Evolutionary conservation across 2,797 vertebrate species (phyloP), one percentile per base, ranked within the genome.

Genomic region (Anguilla obscura): DNA sequence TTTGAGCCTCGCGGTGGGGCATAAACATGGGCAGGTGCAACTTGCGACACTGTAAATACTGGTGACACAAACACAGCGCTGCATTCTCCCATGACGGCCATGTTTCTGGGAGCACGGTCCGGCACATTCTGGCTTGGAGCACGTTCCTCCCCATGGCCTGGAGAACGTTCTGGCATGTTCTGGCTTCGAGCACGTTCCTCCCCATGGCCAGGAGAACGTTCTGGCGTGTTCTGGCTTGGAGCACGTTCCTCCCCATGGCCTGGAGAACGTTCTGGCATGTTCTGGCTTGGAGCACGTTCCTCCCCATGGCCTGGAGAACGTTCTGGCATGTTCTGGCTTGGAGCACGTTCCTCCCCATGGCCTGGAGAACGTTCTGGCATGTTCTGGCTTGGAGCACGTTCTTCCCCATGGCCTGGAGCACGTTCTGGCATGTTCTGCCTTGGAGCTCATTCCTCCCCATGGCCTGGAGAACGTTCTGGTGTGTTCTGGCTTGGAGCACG

Each of bases 1-100:
- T 30, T 30, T 24, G 10, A 33, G 82, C 90, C 92, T 89, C 88
- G 88, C 85, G 24, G 24, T 82, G 86, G 69, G 90, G 91, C 82
- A 56, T 90, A 90, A 85, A 90, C 86, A 90, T 87, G 90, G 92
- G 90, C 92, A 87, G 92, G 87, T 92, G 89, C 84, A 88, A 86
- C 48, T n/a, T 24, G 80, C 80, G 45, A 85, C 88, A 90, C 89
- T 89, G 89, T 91, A 91, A 92, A 91, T 90, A 91, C 90, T 40
- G 45, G 87, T 92, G 86, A 0, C 87, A 50, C 83, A 50, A 90
- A 90, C 86, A 36, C 52, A 24, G 87, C 80, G 5, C 87, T n/a
- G 30, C 63, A 2, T 60, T 56, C 5, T 48, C 54, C 76, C 50
- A 33, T 56, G 83, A 84, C 52, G 24, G 52, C 24, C 24, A 10